Conservation (phyloP, 2,888 invertebrate genomes). For the Mylabris sibirica region DNA sequence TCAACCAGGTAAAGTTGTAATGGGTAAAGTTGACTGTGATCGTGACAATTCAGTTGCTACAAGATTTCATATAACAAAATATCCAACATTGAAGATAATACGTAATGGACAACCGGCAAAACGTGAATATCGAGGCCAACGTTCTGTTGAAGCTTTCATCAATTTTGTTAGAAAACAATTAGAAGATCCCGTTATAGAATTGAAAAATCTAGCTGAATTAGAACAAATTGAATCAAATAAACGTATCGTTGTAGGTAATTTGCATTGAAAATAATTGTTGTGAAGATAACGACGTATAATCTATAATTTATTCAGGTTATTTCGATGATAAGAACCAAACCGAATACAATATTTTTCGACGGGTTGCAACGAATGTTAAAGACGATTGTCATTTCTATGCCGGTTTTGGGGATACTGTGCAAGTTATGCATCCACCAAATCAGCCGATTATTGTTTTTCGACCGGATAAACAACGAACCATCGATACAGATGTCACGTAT, state of each 20-base stretch:
- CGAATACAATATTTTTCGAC: constrained; percentile 81
- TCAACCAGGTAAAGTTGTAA: constrained; percentile 83
- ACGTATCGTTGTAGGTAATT: constrained; percentile 80
- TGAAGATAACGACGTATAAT: not conserved
- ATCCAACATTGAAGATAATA: constrained; percentile 96
- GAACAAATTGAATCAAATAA: constrained; percentile 76
- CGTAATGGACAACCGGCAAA: constrained; percentile 90
- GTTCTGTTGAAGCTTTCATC: constrained; percentile 90
- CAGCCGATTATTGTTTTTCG: constrained; percentile 84
- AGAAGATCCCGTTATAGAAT: constrained; percentile 84
- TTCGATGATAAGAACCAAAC: constrained; percentile 83
- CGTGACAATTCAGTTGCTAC: constrained; percentile 85
- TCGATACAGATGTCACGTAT: constrained; percentile 85
- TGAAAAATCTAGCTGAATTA: constrained; percentile 75
- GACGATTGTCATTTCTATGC: constrained; percentile 96
- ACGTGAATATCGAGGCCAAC: constrained; percentile 86
- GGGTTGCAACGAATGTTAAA: constrained; percentile 86
- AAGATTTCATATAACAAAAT: constrained; percentile 96
- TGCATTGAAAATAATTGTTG: not conserved
- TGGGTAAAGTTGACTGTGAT: constrained; percentile 98
- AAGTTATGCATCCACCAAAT: constrained; percentile 86
- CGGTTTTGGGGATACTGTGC: constrained; percentile 84
- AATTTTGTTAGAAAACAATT: constrained; percentile 86
- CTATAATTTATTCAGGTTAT: constrained; percentile 62
- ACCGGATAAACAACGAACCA: constrained; percentile 79